These are phyloP conservation scores for Alethe castanea DNA, from an alignment of 2,113 vertebrate species.

Conservation along the genomic window DNA sequence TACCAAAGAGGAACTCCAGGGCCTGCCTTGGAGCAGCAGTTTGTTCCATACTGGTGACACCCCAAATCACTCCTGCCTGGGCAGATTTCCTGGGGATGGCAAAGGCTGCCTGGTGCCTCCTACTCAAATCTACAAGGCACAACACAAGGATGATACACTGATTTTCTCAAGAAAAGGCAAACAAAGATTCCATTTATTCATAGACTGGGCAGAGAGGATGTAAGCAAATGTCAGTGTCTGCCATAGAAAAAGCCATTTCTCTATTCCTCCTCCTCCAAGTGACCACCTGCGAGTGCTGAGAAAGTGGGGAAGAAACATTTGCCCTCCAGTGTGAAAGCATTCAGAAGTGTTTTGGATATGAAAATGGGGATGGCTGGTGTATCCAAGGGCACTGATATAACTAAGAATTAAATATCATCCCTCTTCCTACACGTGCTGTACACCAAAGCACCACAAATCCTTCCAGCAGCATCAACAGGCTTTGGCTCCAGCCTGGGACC, in stretches of 20 bases:
- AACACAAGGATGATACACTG: not conserved
- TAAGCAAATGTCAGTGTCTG: not conserved
- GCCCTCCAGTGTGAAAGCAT: not conserved
- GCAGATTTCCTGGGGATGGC: not conserved
- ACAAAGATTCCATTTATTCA: not conserved
- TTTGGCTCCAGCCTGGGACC: not conserved
- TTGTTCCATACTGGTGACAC: not conserved
- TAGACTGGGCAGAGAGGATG: not conserved
- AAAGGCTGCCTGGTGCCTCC: not conserved
- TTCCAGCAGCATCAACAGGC: not conserved
- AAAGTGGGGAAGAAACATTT: not conserved
- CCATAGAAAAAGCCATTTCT: not conserved
- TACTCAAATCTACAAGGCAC: not conserved
- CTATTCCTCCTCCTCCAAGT: not conserved
- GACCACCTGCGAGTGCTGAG: not conserved
- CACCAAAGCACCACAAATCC: not conserved
- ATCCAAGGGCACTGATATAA: not conserved
- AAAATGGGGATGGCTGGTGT: not conserved
- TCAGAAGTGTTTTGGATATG: not conserved
- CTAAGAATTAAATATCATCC: not conserved
- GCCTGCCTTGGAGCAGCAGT: not conserved
- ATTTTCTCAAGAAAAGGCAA: not conserved
- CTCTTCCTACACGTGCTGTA: rapidly evolving
- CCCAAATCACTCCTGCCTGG: not conserved
- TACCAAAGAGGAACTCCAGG: not conserved